phyloP scores from a whole-genome alignment of 2,113 vertebrate genomes.

The Ceyx melanurus region DNA sequence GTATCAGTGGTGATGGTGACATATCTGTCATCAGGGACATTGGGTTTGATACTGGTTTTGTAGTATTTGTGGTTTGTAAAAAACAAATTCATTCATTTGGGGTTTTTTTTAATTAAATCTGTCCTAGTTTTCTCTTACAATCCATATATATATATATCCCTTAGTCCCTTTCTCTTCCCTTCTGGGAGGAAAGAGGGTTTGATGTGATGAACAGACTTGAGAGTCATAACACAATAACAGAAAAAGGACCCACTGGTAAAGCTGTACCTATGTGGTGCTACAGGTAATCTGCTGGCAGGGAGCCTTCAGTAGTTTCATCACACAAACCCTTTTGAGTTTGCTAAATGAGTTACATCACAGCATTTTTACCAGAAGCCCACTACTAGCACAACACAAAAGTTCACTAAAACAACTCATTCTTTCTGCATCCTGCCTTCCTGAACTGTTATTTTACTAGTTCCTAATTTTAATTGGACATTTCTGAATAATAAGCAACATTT shows the following conservation, averaged over 20 bases:
- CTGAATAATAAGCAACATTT: not conserved
- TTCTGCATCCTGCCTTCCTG: not conserved
- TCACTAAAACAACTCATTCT: not conserved
- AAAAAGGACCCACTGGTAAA: not conserved
- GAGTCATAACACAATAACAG: not conserved
- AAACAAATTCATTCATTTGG: too few species aligned
- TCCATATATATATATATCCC: too few species aligned
- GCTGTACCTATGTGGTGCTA: not conserved
- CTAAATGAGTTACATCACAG: not conserved
- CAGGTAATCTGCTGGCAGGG: not conserved
- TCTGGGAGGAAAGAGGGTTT: too few species aligned
- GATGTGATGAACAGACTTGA: not conserved
- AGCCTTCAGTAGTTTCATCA: not conserved
- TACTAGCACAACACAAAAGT: not conserved
- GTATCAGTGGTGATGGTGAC: too few species aligned
- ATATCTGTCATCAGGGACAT: too few species aligned
- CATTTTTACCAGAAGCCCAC: not conserved
- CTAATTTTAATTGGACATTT: not conserved
- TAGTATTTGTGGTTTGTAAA: too few species aligned
- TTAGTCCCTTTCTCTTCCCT: too few species aligned
- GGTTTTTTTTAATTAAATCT: too few species aligned
- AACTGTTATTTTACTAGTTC: not conserved
- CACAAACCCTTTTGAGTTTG: not conserved
- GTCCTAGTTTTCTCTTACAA: too few species aligned
- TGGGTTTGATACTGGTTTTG: too few species aligned